Evolutionary conservation across 2,113 vertebrate species (phyloP).

Genomic region (Brienomyrus brachyistius): DNA sequence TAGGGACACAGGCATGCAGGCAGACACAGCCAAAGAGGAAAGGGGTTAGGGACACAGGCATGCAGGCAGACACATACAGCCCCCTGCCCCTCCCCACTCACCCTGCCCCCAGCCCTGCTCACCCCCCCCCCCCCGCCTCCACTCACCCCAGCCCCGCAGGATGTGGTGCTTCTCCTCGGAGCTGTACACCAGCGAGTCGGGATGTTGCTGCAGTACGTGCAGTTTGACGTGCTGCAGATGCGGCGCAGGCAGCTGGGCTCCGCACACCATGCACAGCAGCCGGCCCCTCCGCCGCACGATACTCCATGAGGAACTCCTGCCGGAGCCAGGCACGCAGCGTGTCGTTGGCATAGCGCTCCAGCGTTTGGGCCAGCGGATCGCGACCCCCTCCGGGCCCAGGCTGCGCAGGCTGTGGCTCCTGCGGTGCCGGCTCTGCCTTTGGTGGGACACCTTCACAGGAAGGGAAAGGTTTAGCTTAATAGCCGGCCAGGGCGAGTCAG

Average conservation of each 20-base stretch:
- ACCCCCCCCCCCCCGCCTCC: conserved; percentile 58
- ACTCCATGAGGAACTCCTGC: conserved; percentile 87
- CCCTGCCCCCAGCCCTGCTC: conserved; percentile 36
- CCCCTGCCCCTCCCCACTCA: not conserved
- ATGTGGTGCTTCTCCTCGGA: conserved; percentile 74
- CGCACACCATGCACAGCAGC: conserved; percentile 82
- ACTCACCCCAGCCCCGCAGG: conserved; percentile 73
- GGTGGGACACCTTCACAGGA: not conserved
- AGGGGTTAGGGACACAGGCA: too few relatives aligned
- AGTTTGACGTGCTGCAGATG: conserved; percentile 81
- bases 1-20: too few relatives aligned
- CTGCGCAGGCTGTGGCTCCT: conserved; percentile 27
- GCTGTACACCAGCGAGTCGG: conserved; percentile 73
- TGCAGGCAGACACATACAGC: too few relatives aligned
- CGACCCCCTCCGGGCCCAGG: conserved; percentile 26
- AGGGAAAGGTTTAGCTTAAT: not conserved
- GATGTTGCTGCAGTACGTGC: conserved; percentile 77
- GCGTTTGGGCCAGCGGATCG: conserved; percentile 38
- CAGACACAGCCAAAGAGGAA: too few relatives aligned
- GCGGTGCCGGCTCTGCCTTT: conserved; percentile 9
- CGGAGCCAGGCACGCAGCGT: conserved; percentile 83
- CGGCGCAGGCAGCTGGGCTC: conserved; percentile 68
- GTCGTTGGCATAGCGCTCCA: conserved; percentile 79
- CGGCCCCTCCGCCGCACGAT: conserved; percentile 69
- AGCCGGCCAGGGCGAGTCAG: not conserved